Base-by-base conservation (phyloP, 2,888 invertebrate species). In the Drosophila conformis region DNA sequence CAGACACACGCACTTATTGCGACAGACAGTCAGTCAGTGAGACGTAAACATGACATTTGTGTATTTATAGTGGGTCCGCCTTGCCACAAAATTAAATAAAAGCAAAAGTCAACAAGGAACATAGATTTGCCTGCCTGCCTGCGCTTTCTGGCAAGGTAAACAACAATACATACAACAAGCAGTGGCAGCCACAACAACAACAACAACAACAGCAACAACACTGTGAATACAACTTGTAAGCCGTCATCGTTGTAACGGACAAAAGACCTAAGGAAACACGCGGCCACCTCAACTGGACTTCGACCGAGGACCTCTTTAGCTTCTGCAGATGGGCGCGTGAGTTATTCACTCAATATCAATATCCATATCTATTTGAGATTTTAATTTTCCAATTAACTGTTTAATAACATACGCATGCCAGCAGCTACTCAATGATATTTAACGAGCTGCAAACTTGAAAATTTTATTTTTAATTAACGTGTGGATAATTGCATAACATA, bases 61-160 rank as follows among this genome's bases (percentile, higher is more conserved):
- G 83, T 90, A 86, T 90, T 86, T 86, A 86, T 90, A 86, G 78
- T 60, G 36, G 77, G 68, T 72, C 65, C 68, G 67, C 81, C 90
- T 87, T 87, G 83, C 85, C 90, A 86, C 85, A 86, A 86, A 86
- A 86, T 86, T 86, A 86, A 86, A 86, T 86, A 86, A 90, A 86
- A 86, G 85, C 85, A 88, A 86, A 86, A 86, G 85, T 86, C 85
- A 86, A 86, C 85, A 88, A 86, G 87, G 89, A 90, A 83, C 85
- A 86, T 88, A 90, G 85, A 86, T 86, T 86, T 86, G 87, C 89
- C 83, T 76, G 87, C 78, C 69, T 79, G 58, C 66, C 66, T 73
- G 73, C 69, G 73, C 67, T 89, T 84, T 81, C 88, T 74, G 80
- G 59, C 74, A 86, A 86, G 80, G 87, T 83, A 80, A 88, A 90